Percentiles rank a stretch among this genome's conserved stretches.
Conservation (phyloP, 2,888 invertebrate genomes). For the Drosophila cracens region DNA sequence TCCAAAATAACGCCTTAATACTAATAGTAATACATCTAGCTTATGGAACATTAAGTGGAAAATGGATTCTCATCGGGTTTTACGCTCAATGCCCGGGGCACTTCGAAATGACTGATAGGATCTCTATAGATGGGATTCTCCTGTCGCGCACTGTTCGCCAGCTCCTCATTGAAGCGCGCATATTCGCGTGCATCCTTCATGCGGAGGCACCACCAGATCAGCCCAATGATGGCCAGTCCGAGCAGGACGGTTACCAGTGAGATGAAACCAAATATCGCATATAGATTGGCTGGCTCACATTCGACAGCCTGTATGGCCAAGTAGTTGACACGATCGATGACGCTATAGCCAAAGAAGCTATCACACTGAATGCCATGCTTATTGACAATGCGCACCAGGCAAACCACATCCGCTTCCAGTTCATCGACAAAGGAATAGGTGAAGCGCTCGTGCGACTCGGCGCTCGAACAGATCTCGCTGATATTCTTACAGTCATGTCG, state of each 20-base stretch:
- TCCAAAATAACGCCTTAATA: neutral
- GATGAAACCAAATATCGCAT: constrained; percentile 81
- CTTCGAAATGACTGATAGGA: constrained; percentile 86
- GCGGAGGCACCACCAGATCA: constrained; percentile 85
- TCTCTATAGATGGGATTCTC: constrained; percentile 87
- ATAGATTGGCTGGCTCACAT: constrained; percentile 72
- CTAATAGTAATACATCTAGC: neutral
- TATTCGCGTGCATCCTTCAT: constrained; percentile 86
- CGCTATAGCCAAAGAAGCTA: constrained; percentile 79
- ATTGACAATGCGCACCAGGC: constrained; percentile 79
- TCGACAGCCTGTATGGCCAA: constrained; percentile 72
- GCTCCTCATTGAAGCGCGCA: constrained; percentile 86
- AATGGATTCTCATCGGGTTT: constrained; percentile 72
- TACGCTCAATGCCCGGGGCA: constrained; percentile 84
- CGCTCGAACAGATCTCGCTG: constrained; percentile 75
- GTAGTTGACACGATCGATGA: constrained; percentile 65
- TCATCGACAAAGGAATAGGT: constrained; percentile 74
- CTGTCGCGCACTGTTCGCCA: constrained; percentile 42
- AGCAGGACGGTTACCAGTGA: constrained; percentile 85
- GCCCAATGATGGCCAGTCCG: constrained; percentile 85
- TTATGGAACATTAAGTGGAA: constrained; percentile 35
- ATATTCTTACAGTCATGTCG: constrained; percentile 71
- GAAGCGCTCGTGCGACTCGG: constrained; percentile 66
- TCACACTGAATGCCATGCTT: constrained; percentile 81
- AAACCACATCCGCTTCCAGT: constrained; percentile 63